Evolutionary conservation across 2,113 vertebrate species (phyloP).

Genomic region (Eupsittula cactorum): DNA sequence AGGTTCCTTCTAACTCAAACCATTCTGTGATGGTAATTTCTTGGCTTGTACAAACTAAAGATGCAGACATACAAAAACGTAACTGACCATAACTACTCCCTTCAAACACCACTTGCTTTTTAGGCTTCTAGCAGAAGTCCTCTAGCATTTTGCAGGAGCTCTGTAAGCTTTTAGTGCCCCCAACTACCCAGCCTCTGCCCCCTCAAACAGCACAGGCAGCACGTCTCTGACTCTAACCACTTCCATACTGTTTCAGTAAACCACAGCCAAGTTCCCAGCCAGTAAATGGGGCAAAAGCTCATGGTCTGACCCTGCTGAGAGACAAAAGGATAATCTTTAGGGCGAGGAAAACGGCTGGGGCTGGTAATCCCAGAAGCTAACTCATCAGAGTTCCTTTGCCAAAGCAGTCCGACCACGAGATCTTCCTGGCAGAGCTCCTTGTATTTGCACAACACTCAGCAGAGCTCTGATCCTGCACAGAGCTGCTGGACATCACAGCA

Average conservation of each 20-base stretch:
- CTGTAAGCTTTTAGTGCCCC: not conserved
- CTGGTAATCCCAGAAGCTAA: not conserved
- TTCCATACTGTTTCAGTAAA: not conserved
- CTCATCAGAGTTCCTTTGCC: not conserved
- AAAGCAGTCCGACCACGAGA: rapidly evolving
- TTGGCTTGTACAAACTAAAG: not conserved
- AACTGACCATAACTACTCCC: not conserved
- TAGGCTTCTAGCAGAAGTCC: not conserved
- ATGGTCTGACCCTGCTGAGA: not conserved
- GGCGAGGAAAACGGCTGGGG: not conserved
- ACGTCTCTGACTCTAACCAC: not conserved
- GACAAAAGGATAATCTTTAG: not conserved
- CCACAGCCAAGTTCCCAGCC: not conserved
- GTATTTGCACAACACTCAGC: not conserved
- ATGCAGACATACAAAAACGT: not conserved
- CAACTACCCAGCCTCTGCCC: rapidly evolving
- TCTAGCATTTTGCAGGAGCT: not conserved
- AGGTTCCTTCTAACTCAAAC: not conserved
- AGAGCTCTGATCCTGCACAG: not conserved
- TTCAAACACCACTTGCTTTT: not conserved
- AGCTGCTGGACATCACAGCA: not conserved
- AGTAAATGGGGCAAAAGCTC: not conserved
- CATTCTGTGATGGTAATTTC: not conserved
- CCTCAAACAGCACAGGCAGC: not conserved
- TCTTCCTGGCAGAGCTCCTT: not conserved